Percentiles rank a stretch among this genome's conserved stretches.
Conservation (phyloP, 2,888 invertebrate genomes). For the Rotaria macrura region DNA sequence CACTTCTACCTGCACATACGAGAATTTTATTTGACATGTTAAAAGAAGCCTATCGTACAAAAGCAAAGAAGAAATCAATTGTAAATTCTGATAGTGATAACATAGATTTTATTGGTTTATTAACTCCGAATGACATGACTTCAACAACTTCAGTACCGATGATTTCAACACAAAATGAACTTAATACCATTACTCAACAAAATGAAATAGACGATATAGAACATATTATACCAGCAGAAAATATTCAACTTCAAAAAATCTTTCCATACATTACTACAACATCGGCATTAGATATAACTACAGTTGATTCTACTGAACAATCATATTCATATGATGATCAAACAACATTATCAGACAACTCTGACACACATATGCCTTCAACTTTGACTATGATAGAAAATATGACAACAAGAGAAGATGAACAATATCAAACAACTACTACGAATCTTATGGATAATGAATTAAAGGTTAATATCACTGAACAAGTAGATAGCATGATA, state of each 20-base stretch:
- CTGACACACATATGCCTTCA: too few relatives aligned
- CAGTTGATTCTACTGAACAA: too few relatives aligned
- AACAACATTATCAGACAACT: too few relatives aligned
- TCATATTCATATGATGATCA: too few relatives aligned
- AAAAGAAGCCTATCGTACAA: not conserved
- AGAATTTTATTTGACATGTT: not conserved
- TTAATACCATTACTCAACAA: not conserved
- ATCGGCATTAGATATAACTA: too few relatives aligned
- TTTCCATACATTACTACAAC: not conserved
- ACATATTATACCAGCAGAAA: not conserved
- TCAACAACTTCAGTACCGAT: not conserved
- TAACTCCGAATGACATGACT: not conserved
- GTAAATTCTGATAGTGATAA: not conserved
- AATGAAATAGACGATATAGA: not conserved
- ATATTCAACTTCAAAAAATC: not conserved
- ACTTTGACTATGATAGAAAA: too few relatives aligned
- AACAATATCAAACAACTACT: too few relatives aligned
- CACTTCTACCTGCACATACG: not conserved
- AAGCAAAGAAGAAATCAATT: not conserved
- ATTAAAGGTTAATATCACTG: too few relatives aligned
- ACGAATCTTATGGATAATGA: too few relatives aligned
- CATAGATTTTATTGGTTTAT: not conserved
- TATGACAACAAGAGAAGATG: too few relatives aligned
- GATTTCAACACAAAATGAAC: not conserved
- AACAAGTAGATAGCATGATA: too few relatives aligned